A percentile compares a stretch with the other conserved stretches of the same genome.
These are phyloP conservation scores for Lepidostoma basale DNA, from an alignment of 1,140 invertebrate species.

Conservation along the genomic window DNA sequence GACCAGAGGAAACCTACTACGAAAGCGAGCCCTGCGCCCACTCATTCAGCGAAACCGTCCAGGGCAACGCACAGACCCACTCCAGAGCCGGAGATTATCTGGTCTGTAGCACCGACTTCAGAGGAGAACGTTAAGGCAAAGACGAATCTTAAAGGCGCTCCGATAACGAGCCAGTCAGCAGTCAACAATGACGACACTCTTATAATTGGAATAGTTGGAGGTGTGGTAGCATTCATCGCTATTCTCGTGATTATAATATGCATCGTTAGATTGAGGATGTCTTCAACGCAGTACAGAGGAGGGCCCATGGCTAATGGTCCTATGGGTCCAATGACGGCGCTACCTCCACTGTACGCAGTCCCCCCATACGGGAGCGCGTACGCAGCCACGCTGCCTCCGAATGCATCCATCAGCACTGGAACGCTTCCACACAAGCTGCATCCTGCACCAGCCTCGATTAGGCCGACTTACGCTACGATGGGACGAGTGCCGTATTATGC, in stretches of 20 bases:
- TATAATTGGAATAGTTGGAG: constrained; percentile 90
- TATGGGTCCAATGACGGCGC: constrained; percentile 61
- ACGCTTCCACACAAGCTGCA: constrained; percentile 67
- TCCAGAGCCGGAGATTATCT: constrained; percentile 83
- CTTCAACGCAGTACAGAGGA: constrained; percentile 69
- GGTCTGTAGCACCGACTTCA: constrained; percentile 76
- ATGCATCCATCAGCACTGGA: constrained; percentile 60
- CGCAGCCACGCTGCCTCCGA: constrained; percentile 57
- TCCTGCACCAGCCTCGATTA: constrained; percentile 62
- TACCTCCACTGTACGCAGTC: constrained; percentile 57
- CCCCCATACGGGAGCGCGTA: constrained; percentile 61
- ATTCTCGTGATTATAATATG: constrained; percentile 88
- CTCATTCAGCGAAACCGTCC: constrained; percentile 54
- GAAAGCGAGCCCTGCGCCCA: constrained; percentile 55
- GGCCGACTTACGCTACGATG: constrained; percentile 58
- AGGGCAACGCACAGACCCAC: constrained; percentile 64
- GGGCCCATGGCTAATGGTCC: constrained; percentile 65
- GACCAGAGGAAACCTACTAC: constrained; percentile 66
- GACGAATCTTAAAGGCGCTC: constrained; percentile 64
- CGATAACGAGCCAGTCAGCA: constrained; percentile 63
- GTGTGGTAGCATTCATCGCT: constrained; percentile 88
- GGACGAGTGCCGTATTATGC: constrained; percentile 52
- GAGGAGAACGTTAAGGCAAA: constrained; percentile 60
- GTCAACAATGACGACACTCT: constrained; percentile 86
- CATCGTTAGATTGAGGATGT: constrained; percentile 76